phyloP scores from a whole-genome alignment of 2,113 vertebrate species.

The Setophaga petechia region DNA sequence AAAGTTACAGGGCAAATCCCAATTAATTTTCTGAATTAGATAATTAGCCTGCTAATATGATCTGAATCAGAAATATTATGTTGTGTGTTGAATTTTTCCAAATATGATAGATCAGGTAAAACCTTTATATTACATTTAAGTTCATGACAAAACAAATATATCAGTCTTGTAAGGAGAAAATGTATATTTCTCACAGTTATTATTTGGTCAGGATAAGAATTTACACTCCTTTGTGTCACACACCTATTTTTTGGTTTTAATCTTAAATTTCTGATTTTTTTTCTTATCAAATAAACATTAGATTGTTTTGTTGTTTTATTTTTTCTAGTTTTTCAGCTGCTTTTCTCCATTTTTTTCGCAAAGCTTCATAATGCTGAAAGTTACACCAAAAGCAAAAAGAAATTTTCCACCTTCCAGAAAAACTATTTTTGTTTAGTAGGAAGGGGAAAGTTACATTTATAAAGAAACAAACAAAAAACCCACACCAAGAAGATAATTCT shows the following conservation, averaged over 20 bases:
- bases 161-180: neutral
- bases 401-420: neutral
- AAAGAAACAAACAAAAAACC: neutral
- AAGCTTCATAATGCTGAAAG: neutral
- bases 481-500: neutral
- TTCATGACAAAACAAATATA: neutral
- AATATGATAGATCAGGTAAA: neutral
- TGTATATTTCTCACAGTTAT: accelerated
- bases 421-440: neutral
- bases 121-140: neutral
- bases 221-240: neutral
- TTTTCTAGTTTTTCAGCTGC: neutral
- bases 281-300: neutral
- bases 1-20: neutral
- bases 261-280: neutral
- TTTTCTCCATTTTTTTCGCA: neutral
- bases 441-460: neutral
- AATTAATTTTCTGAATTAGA: slow-evolving; percentile 19
- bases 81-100: neutral
- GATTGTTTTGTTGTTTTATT: neutral
- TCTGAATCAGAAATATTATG: neutral
- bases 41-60: slow-evolving; percentile 10
- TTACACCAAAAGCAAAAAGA: neutral
- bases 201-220: neutral
- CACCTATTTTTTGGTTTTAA: neutral